Evolutionary conservation across 2,113 vertebrate genomes (phyloP), one percentile per base, ranked within the genome.

Genomic region (Onychostoma macrolepis): DNA sequence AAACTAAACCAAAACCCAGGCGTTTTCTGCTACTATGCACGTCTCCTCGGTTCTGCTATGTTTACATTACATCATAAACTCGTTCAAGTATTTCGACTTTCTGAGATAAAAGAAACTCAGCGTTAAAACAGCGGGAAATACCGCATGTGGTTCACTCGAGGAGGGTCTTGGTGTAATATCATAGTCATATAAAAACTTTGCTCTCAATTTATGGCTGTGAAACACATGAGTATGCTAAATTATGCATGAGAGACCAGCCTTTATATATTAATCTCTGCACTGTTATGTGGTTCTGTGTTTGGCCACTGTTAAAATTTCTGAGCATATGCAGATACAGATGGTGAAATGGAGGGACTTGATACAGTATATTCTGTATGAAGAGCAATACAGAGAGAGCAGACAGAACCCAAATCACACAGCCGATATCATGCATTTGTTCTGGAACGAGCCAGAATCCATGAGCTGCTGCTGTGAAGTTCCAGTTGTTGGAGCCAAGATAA

Each of bases 131-230:
- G 67, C 53, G n/a, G 33, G 48, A 91, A 90, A 3, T 82, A 92
- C 83, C 88, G 89, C 92, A 93, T 90, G 91, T 93, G 90, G 90
- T 91, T 91, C 92, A 92, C 93, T 94, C 92, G 91, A 83, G 67
- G 82, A 87, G 84, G 91, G 88, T 88, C 89, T 76, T 85, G 89
- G 89, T 88, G 89, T 84, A 89, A 89, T 63, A 58, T 83, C 80
- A 89, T 85, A 91, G 90, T 91, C 86, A 90, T 92, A 92, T 87
- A 91, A 89, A 77, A 84, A 90, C 90, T n/a, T n/a, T 90, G 88
- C 26, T 78, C 87, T 91, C 91, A 90, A 92, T 93, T 92, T 92
- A 94, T 93, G 93, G 87, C 92, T 87, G 91, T 92, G 91, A 56
- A 87, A 85, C 89, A 90, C 87, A 85, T 86, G 86, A 89, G 74